A percentile compares a stretch with the other conserved stretches of the same genome.
Evolutionary conservation across 2,888 invertebrate genomes (phyloP).

Genomic region (Agrochola circellaris): DNA sequence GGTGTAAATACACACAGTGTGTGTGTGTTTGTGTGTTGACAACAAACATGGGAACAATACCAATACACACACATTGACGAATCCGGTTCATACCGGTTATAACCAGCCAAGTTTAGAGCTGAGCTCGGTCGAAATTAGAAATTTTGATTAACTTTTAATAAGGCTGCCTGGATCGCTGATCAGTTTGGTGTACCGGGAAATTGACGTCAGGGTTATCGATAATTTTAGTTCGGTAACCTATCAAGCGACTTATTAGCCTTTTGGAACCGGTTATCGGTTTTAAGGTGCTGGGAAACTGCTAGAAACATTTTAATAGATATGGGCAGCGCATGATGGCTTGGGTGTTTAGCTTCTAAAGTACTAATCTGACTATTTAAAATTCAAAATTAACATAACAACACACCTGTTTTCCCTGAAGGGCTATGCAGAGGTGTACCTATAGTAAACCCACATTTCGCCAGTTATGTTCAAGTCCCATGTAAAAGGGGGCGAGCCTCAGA

Average conservation of each 20-base stretch:
- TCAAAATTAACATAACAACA: neutral
- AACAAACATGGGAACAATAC: conserved; percentile 15
- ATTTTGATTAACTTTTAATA: conserved; percentile 79
- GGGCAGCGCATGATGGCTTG: neutral
- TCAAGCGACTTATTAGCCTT: conserved; percentile 16
- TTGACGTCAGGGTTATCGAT: conserved; percentile 39
- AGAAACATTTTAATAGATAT: neutral
- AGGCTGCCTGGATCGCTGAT: conserved; percentile 69
- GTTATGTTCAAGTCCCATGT: no score
- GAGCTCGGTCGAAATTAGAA: conserved; percentile 67
- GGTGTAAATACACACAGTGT: neutral
- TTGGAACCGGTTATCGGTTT: conserved; percentile 6
- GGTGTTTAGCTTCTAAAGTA: neutral
- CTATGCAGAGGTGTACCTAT: neutral
- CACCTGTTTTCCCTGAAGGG: no score
- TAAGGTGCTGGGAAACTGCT: neutral
- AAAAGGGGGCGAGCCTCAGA: no score
- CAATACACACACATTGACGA: neutral
- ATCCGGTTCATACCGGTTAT: conserved; percentile 50
- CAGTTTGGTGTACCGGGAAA: conserved; percentile 59
- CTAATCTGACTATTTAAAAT: neutral
- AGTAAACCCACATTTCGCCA: no score
- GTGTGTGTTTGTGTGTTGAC: neutral
- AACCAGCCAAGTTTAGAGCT: conserved; percentile 63
- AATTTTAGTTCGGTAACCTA: conserved; percentile 39